Evolutionary conservation across 2,888 invertebrate species (phyloP).

Genomic region (Morpho deidamia): DNA sequence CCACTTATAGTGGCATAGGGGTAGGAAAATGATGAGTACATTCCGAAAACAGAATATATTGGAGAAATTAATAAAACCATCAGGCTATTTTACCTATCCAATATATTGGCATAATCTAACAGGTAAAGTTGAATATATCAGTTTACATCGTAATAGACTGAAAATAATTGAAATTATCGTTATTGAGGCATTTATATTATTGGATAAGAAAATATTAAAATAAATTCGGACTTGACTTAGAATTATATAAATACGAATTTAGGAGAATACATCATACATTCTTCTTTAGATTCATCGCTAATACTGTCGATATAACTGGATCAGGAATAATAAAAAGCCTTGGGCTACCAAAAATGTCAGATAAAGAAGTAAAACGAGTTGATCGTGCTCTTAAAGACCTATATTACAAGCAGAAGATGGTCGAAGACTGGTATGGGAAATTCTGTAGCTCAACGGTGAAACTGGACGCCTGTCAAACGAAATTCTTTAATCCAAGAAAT

Average conservation of each 20-base stretch:
- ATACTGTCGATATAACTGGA: constrained; percentile 59
- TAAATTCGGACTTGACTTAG: neutral
- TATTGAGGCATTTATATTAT: too few relatives aligned
- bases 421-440: constrained; percentile 50
- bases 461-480: constrained; percentile 38
- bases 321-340: constrained; percentile 64
- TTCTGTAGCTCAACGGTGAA: constrained; percentile 39
- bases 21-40: neutral
- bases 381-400: constrained; percentile 58
- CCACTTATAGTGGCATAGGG: too few relatives aligned
- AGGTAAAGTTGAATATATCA: too few relatives aligned
- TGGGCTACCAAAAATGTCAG: constrained; percentile 68
- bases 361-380: constrained; percentile 50
- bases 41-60: neutral
- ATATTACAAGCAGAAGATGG: constrained; percentile 33
- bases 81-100: too few relatives aligned
- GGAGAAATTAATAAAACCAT: neutral
- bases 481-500: constrained; percentile 43
- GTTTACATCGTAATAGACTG: too few relatives aligned
- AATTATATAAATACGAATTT: neutral
- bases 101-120: too few relatives aligned
- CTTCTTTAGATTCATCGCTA: constrained; percentile 62
- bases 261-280: constrained; percentile 1
- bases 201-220: neutral
- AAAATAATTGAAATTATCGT: too few relatives aligned